Evolutionary conservation across 2,888 invertebrate species (phyloP), one percentile per base, ranked within the genome.

Genomic region (Subacronicta megacephala): DNA sequence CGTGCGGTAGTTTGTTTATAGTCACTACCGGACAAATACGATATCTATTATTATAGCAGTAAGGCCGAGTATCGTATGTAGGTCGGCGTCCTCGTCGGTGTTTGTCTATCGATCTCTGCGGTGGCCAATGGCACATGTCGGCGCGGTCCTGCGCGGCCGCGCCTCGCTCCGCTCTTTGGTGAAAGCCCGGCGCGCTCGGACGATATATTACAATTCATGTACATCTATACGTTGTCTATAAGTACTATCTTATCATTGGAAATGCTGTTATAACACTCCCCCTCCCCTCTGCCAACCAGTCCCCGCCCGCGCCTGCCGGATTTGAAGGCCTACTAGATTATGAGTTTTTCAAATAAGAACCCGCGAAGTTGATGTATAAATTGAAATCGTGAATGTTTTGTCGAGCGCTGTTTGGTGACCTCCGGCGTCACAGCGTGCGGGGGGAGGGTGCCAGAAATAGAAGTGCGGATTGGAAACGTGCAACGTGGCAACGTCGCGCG

Each of bases 61-160:
- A 95, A 90, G 87, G 90, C 77, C 82, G 88, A 88, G 80, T 89
- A 88, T 93, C 83, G 86, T 84, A 82, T 88, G 87, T 88, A 85
- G 92, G 91, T 92, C 92, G 93, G 88, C 85, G 93, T 91, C 95
- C 94, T 94, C 94, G 88, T 80, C 87, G 90, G 88, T 93, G 92
- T 95, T 95, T 94, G 93, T 90, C 95, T 95, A 96, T 95, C 95
- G 96, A 95, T 95, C 95, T 93, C 84, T 80, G 89, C 88, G 89
- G 89, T 90, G 92, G 90, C 96, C 95, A 95, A 96, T 95, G 89
- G 93, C 93, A 95, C 94, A 95, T 95, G 95, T 94, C 94, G 93
- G 89, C 86, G 86, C 91, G 89, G 84, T 87, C 89, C 85, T 91
- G 92, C 95, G 91, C 90, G 89, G 92, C 94, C 86, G 88, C 86